phyloP scores from a whole-genome alignment of 2,113 vertebrate species.

The Lepus timidus region DNA sequence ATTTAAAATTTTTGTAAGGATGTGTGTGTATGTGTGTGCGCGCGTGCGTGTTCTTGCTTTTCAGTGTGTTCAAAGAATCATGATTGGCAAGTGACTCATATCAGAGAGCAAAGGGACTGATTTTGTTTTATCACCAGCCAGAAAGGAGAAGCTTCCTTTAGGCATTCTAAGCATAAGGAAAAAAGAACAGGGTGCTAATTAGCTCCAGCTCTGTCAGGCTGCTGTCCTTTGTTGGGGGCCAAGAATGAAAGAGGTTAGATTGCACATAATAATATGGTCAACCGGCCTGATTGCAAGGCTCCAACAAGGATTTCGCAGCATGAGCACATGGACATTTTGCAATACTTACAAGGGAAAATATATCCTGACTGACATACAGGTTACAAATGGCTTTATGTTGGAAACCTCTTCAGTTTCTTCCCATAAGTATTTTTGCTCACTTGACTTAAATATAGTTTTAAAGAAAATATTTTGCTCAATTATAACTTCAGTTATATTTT shows the following conservation, averaged over 20 bases:
- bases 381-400: conserved; percentile 32
- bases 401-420: conserved; percentile 35
- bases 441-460: neutral
- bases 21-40: neutral
- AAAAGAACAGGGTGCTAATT: conserved; percentile 71
- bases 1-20: neutral
- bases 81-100: conserved; percentile 59
- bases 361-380: conserved; percentile 17
- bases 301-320: conserved; percentile 60
- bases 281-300: conserved; percentile 76
- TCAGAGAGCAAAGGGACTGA: conserved; percentile 56
- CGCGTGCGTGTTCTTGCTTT: neutral
- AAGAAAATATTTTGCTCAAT: conserved; percentile 18
- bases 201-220: conserved; percentile 64
- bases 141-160: conserved; percentile 66
- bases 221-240: conserved; percentile 71
- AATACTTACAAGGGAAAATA: conserved; percentile 73
- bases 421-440: neutral
- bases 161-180: conserved; percentile 69
- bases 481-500: conserved; percentile 34
- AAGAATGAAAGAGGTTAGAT: conserved; percentile 69
- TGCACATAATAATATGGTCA: conserved; percentile 76
- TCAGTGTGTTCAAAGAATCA: conserved; percentile 40
- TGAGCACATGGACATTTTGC: conserved; percentile 78
- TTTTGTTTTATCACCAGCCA: conserved; percentile 63